Evolutionary conservation across 2,888 invertebrate genomes (phyloP), one percentile per base, ranked within the genome.

Genomic region (Ischnura elegans): DNA sequence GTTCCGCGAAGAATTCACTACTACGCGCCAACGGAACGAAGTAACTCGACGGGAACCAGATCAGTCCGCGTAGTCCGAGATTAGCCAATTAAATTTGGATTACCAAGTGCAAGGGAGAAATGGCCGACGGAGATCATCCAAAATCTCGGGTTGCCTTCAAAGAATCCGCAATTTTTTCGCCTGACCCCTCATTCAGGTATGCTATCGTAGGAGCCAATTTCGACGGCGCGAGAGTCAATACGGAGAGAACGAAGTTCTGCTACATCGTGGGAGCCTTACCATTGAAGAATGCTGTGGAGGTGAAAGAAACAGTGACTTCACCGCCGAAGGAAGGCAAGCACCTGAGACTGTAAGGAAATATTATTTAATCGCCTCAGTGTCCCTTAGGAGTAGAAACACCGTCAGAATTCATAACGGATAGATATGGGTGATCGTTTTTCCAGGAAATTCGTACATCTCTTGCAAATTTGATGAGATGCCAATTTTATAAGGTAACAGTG

Each of bases 131-230:
- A 21, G 61, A 61, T 21, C 61, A 61, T 25, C n/a, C 19, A 21
- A 2, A 25, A 21, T 6, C 61, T 25, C 25, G 61, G 21, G 61
- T 61, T 25, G 25, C 61, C 25, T 3, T 25, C 2, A 61, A 6
- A n/a, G 21, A 16, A 6, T n/a, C 25, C 8, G 61, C 21, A 16
- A 25, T 51, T 51, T 19, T 51, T 51, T 51, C 2, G 61, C n/a
- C 25, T 61, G 94, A 94, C 8, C 95, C 95, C 0, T 95, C 94
- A 43, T 87, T 95, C 55, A 95, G 95, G 95, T 95, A 95, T 51
- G 94, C 95, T 0, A 94, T 95, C 55, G 85, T 95, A 5, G 95
- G 95, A 76, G 94, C 94, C 0, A 95, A 95, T 87, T 95, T 95
- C 93, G 93, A 85, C 0, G 93, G 94, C 5, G 93, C 94, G 0